Evolutionary conservation across 2,113 vertebrate genomes (phyloP).

Genomic region (Lontra canadensis): DNA sequence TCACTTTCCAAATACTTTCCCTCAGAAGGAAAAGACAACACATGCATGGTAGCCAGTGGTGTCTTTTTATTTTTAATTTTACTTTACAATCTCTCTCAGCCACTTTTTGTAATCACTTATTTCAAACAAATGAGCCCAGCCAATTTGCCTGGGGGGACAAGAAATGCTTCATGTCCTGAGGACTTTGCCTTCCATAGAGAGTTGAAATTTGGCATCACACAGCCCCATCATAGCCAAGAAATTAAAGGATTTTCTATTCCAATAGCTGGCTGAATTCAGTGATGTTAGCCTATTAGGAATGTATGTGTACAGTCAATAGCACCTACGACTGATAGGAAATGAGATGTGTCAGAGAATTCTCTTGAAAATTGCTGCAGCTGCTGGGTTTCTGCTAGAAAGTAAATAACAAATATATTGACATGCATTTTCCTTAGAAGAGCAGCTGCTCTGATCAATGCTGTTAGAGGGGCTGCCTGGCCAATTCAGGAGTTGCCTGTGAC

Average conservation of each 20-base stretch:
- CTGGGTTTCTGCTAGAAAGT: conserved; percentile 53
- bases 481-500: neutral
- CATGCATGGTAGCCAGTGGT: neutral
- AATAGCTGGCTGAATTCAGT: conserved; percentile 58
- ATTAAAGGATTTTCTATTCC: conserved; percentile 74
- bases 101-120: conserved; percentile 55
- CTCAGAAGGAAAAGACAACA: neutral
- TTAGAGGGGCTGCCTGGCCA: neutral
- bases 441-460: conserved; percentile 5
- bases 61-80: conserved; percentile 65
- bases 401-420: conserved; percentile 67
- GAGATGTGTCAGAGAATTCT: conserved; percentile 39
- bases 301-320: conserved; percentile 23
- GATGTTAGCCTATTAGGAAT: conserved; percentile 54
- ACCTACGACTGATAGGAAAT: conserved; percentile 46
- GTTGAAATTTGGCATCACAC: conserved; percentile 66
- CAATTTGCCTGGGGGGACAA: conserved; percentile 59
- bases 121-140: conserved; percentile 62
- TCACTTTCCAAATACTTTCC: neutral
- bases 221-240: conserved; percentile 53
- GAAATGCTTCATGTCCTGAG: conserved; percentile 62
- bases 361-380: conserved; percentile 57
- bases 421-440: conserved; percentile 29
- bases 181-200: conserved; percentile 64
- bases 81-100: conserved; percentile 69